phyloP scores from a whole-genome alignment of 2,888 invertebrate species.

The Cryptus armator region DNA sequence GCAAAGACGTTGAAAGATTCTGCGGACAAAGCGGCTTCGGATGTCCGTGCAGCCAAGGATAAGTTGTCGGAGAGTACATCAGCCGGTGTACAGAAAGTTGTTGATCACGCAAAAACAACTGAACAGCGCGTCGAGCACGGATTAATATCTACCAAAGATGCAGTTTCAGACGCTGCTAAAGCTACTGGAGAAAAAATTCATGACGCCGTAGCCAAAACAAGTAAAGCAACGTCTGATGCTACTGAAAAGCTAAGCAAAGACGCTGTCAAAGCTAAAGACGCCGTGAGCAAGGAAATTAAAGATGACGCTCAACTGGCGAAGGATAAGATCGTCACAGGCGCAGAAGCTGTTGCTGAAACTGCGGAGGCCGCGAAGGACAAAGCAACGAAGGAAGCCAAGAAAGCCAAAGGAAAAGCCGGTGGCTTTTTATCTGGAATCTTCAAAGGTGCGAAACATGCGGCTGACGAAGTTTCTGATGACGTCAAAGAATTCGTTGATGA shows the following conservation, averaged over 20 bases:
- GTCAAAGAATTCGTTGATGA: constrained; percentile 70
- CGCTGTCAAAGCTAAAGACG: constrained; percentile 65
- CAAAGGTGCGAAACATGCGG: constrained; percentile 77
- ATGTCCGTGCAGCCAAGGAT: constrained; percentile 76
- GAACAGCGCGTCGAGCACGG: constrained; percentile 83
- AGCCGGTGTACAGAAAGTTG: constrained; percentile 72
- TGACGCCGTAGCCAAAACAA: constrained; percentile 85
- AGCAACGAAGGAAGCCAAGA: constrained; percentile 64
- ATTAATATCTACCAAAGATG: constrained; percentile 75
- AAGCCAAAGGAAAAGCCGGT: constrained; percentile 68
- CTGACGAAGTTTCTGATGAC: constrained; percentile 75
- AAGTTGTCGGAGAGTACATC: constrained; percentile 30
- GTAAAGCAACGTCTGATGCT: constrained; percentile 82
- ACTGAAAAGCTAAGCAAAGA: constrained; percentile 59
- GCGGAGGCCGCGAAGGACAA: constrained; percentile 53
- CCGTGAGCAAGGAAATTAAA: constrained; percentile 29
- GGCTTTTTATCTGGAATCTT: constrained; percentile 76
- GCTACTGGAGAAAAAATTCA: constrained; percentile 44
- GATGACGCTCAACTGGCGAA: constrained; percentile 61
- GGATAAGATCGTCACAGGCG: constrained; percentile 35
- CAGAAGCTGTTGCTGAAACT: constrained; percentile 51
- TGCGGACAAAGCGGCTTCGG: constrained; percentile 42
- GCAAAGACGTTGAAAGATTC: constrained; percentile 34
- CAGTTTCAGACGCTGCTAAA: constrained; percentile 84
- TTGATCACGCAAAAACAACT: constrained; percentile 86